These are phyloP conservation scores for Alsophila aescularia DNA, from an alignment of 2,888 invertebrate species.

Conservation along the genomic window DNA sequence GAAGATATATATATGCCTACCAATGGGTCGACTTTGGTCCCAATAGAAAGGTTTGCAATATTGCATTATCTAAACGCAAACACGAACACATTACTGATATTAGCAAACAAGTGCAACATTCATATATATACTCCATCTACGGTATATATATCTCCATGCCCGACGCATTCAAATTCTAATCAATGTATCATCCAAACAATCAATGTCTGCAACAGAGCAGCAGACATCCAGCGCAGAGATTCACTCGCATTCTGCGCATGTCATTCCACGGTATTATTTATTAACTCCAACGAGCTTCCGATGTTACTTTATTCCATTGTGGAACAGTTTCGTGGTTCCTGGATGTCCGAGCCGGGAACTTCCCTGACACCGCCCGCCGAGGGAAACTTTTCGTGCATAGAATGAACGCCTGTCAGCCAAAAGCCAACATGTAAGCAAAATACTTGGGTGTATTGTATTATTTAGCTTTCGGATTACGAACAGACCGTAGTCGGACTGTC, in stretches of 20 bases:
- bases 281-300: conserved; percentile 83
- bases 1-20: too few relatives aligned
- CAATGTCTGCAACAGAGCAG: conserved; percentile 48
- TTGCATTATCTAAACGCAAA: too few relatives aligned
- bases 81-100: too few relatives aligned
- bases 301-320: conserved; percentile 84
- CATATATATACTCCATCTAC: too few relatives aligned
- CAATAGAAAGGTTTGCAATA: too few relatives aligned
- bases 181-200: conserved; percentile 59
- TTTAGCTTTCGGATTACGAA: conserved; percentile 59
- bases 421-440: conserved; percentile 74
- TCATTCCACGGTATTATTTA: conserved; percentile 82
- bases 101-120: too few relatives aligned
- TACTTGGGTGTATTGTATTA: conserved; percentile 70
- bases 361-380: conserved; percentile 73
- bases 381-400: conserved; percentile 82
- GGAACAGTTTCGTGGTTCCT: conserved; percentile 72
- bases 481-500: conserved; percentile 20
- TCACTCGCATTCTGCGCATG: conserved; percentile 75
- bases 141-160: conserved; percentile 3
- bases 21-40: too few relatives aligned
- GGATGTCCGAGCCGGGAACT: conserved; percentile 77
- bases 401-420: conserved; percentile 80
- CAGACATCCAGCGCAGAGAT: conserved; percentile 74
- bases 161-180: conserved; percentile 44